Conservation (phyloP, 1,140 invertebrate species). For the Maconellicoccus hirsutus region DNA sequence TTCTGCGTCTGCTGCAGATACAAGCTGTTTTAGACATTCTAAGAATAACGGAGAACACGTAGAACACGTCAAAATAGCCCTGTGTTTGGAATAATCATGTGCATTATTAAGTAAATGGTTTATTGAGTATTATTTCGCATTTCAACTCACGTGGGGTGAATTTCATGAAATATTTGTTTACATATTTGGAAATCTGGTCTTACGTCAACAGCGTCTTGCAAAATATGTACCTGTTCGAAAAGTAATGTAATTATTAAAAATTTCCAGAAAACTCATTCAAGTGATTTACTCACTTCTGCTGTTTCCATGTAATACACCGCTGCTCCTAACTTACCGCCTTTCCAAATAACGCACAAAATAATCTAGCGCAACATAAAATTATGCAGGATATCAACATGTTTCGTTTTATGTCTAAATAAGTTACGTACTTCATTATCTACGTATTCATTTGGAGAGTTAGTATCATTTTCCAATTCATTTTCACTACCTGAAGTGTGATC, state of each 20-base stretch:
- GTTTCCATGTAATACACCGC: neutral
- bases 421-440: too few species aligned
- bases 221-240: neutral
- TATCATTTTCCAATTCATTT: too few species aligned
- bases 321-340: neutral
- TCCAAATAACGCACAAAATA: neutral
- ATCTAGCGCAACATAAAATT: neutral
- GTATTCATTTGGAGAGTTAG: too few species aligned
- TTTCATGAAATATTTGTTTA: neutral
- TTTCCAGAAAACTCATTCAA: neutral
- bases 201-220: neutral
- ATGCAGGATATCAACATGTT: too few species aligned
- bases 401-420: too few species aligned
- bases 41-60: neutral
- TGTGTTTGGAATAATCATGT: neutral
- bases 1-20: neutral
- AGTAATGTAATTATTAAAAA: neutral
- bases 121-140: too few species aligned
- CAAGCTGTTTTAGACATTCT: neutral
- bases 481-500: too few species aligned
- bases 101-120: too few species aligned
- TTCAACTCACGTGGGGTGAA: neutral
- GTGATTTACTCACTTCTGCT: neutral
- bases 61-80: neutral
- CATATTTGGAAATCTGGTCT: constrained; percentile 9